Base-by-base conservation (phyloP, 2,888 invertebrate genomes). In the Tachina lurida region DNA sequence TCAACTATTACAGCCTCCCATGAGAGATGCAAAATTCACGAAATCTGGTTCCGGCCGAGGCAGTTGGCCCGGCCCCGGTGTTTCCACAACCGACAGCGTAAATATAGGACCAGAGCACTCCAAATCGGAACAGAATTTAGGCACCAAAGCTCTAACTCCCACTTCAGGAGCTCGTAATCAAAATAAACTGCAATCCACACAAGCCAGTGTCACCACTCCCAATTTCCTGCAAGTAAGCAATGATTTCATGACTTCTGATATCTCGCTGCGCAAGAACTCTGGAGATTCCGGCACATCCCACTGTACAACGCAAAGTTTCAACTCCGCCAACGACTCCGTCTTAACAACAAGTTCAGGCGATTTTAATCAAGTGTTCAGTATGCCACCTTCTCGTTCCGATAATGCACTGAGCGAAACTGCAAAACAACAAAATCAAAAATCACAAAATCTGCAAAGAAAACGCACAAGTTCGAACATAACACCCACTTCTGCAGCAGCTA, bases 11-110 rank as follows among this genome's bases (percentile, higher is more conserved):
- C 91, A 93, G 87, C 88, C 92, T 63, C 91, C 93, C 62, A 75
- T 90, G 17, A 93, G 96, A 54, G 97, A 96, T 89, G 94, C 95
- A 0, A 97, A 96, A 90, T 94, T 96, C 49, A 95, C 95, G 0
- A 97, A 96, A 92, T 95, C 95, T 2, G 96, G 95, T 19, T 96
- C 96, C 0, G 96, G 96, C 0, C 94, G 97, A 65, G 97, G 97
- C 0, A 97, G 97, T 4, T 97, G 97, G 97, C 97, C 97, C 0
- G 97, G 97, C 0, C 97, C 97, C 0, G 93, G 93, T 0, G 90
- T 76, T 49, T 86, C 86, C 0, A 76, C 86, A 3, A 67, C 86
- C 2, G 58, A 41, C 63, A 89, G 86, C 41, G 67, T 56, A 13
- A 75, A 84, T 56, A 70, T 83, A 19, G 94, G 94, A 77, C 94